Evolutionary conservation across 2,113 vertebrate genomes (phyloP), one percentile per base, ranked within the genome.

Genomic region (Boulengeromyrus knoepffleri): DNA sequence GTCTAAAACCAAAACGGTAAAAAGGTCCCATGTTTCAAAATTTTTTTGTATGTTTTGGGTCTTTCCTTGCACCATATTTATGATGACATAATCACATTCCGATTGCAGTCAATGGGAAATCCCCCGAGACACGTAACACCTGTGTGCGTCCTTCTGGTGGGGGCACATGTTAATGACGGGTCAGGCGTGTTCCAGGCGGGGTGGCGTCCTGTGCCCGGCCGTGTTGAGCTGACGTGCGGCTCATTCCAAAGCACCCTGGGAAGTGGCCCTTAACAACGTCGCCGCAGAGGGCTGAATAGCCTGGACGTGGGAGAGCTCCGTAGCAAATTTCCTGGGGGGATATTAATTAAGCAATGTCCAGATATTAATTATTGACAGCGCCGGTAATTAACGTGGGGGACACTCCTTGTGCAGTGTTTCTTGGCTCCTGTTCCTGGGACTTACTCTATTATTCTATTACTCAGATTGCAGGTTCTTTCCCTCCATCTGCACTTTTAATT

Each of bases 331-430:
- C 62, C 85, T 87, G 46, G n/a, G 89, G 47, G 21, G 12, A 90
- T 70, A 87, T 90, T 88, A 90, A 88, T 90, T 90, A 88, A 85
- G 56, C 85, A 87, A 88, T 24, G 47, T 87, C 45, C 62, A 90
- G 74, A 52, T 90, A 90, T 56, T 77, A 90, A 90, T 90, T 88
- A 90, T 87, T 90, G 62, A 77, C 62, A 77, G 62, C 2, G 70
- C 39, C 53, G 49, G 62, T 88, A 88, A 90, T 90, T 47, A 87
- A 87, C 50, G 31, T 49, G 42, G 58, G 52, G 77, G 10, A 53
- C 27, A 31, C 74, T 53, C 77, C 31, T 83, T 12, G 70, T n/a
- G 50, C 66, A 47, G 58, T 42, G 70, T 89, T 89, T 89, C 47
- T 42, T 47, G 49, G 88, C 47, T 46, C 31, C 7, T 0, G 24